Conservation (phyloP, 1,140 invertebrate species). For the Drosophila setifemur region DNA sequence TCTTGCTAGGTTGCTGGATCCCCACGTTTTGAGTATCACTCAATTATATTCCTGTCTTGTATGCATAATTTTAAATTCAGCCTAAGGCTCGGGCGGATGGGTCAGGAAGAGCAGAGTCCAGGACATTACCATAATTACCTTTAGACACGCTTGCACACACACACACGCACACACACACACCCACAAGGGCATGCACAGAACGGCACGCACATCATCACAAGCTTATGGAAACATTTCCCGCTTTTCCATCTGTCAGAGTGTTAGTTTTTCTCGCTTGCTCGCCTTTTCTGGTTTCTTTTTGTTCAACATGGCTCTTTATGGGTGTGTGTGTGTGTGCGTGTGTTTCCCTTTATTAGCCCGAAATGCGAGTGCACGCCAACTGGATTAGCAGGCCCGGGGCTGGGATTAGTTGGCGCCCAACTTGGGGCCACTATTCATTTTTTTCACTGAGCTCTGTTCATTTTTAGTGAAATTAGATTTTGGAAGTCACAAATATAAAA, state of each 20-base stretch:
- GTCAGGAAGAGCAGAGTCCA: constrained; percentile 23
- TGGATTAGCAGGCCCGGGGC: constrained; percentile 8
- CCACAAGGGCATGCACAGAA: neutral
- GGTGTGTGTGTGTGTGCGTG: constrained; percentile 16
- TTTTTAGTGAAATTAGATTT: no score
- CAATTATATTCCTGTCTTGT: constrained; percentile 68
- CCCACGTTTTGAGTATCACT: constrained; percentile 49
- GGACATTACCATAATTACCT: constrained; percentile 72
- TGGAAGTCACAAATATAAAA: no score
- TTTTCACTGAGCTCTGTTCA: no score
- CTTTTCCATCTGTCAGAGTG: constrained; percentile 32
- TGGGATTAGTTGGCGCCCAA: constrained; percentile 7
- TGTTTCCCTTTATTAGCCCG: constrained; percentile 41
- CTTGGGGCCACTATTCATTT: no score
- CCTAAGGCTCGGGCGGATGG: constrained; percentile 14
- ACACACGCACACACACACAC: neutral
- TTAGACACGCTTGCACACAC: constrained; percentile 25
- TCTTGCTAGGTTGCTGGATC: constrained; percentile 5
- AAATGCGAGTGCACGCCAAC: constrained; percentile 21
- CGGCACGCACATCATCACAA: constrained; percentile 29
- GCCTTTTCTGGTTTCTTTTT: constrained; percentile 14
- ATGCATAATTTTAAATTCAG: constrained; percentile 70
- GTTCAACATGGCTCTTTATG: constrained; percentile 13
- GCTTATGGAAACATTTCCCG: constrained; percentile 50
- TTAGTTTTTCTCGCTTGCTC: constrained; percentile 41